These are phyloP conservation scores for Campoplex capitator DNA, from an alignment of 2,888 invertebrate genomes.

Conservation along the genomic window DNA sequence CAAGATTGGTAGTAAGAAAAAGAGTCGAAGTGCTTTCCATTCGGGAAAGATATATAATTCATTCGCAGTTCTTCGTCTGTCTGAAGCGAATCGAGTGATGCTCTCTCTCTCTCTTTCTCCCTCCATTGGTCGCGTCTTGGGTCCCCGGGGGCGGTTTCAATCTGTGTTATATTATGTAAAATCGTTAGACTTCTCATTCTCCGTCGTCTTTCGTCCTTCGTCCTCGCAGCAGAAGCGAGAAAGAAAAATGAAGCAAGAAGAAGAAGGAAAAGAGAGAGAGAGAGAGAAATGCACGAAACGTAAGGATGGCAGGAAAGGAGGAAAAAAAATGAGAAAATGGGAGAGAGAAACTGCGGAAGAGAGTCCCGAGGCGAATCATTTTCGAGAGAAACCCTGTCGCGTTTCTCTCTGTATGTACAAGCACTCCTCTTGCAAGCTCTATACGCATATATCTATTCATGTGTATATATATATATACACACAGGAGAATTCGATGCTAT, in stretches of 20 bases:
- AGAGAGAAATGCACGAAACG: neutral
- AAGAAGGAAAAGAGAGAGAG: neutral
- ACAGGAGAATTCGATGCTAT: slow-evolving; percentile 51
- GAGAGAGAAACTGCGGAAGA: slow-evolving; percentile 41
- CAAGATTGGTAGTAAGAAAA: slow-evolving; percentile 52
- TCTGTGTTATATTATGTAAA: slow-evolving; percentile 77
- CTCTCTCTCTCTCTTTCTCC: slow-evolving; percentile 2
- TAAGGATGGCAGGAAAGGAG: slow-evolving; percentile 7
- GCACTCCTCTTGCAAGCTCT: slow-evolving; percentile 10
- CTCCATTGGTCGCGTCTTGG: slow-evolving; percentile 28
- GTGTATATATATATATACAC: neutral
- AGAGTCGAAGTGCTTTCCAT: slow-evolving; percentile 42
- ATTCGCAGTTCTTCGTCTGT: slow-evolving; percentile 71
- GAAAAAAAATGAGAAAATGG: neutral
- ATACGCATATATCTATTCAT: neutral
- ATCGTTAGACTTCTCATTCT: slow-evolving; percentile 73
- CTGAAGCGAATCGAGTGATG: slow-evolving; percentile 69
- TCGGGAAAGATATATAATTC: slow-evolving; percentile 72
- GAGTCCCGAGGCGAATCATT: slow-evolving; percentile 66
- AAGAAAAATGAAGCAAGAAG: neutral
- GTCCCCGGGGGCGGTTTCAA: slow-evolving; percentile 72
- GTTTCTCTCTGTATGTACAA: slow-evolving; percentile 37
- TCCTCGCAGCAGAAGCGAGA: slow-evolving; percentile 12
- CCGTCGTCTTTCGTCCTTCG: slow-evolving; percentile 33
- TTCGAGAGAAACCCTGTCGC: slow-evolving; percentile 64